Conservation (phyloP, 2,797 vertebrate species). For the Platyrinchus mystaceus region DNA sequence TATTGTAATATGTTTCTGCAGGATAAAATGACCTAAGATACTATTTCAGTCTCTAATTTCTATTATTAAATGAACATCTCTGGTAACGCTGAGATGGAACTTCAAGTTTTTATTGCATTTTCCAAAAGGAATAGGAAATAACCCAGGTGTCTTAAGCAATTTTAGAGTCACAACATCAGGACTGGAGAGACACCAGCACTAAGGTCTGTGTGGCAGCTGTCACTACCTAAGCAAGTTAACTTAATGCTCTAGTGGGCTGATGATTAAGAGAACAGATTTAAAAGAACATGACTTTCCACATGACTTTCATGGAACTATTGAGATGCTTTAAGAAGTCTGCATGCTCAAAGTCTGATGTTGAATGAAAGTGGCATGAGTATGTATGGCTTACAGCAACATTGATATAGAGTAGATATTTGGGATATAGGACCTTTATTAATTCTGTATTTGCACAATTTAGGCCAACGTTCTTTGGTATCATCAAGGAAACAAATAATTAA, state of each 20-base stretch:
- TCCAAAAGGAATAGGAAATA: not conserved
- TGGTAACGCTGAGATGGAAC: not conserved
- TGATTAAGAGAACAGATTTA: not conserved
- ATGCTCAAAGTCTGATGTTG: not conserved
- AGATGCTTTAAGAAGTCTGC: not conserved
- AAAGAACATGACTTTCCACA: not conserved
- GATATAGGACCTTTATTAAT: not conserved
- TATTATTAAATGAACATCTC: not conserved
- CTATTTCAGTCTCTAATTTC: constrained; percentile 20
- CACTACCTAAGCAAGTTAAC: not conserved
- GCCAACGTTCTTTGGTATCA: not conserved
- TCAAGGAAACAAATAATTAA: not conserved
- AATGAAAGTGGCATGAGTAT: not conserved
- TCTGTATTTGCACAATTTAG: not conserved
- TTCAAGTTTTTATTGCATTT: not conserved
- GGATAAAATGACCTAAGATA: not conserved
- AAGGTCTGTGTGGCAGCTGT: not conserved
- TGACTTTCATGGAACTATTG: not conserved
- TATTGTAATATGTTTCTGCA: not conserved
- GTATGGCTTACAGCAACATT: not conserved
- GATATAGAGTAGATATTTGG: not conserved
- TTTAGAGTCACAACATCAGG: not conserved
- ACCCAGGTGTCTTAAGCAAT: not conserved
- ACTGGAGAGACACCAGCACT: not conserved
- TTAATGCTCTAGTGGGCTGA: not conserved